Evolutionary conservation across 2,888 invertebrate species (phyloP), one percentile per base, ranked within the genome.

Genomic region (Polydrusus cervinus): DNA sequence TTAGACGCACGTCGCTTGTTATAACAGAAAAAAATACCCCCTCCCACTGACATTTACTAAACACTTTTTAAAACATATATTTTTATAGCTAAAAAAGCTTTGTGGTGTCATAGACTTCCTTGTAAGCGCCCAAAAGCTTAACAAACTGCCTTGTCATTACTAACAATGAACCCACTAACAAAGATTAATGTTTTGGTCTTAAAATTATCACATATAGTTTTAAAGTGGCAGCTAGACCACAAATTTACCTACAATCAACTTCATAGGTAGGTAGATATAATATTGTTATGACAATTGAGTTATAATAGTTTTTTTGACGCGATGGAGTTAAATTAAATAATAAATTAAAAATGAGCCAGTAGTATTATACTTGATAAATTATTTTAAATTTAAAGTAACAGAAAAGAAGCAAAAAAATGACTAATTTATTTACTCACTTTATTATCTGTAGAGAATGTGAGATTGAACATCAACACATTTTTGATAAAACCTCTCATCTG

Each of bases 121-220:
- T 66, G 49, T 71, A 71, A 38, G 57, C 14, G 65, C 60, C 49
- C 69, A 70, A 70, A 62, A 65, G 66, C 69, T 71, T 51, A 73
- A 75, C 65, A 81, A 83, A 81, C 73, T 80, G 83, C 82, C 80
- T 77, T 80, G 83, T 84, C 83, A 84, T 80, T 81, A 78, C 75
- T 74, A 80, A 84, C 83, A 84, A 84, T 83, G 82, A 83, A 81
- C 78, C 78, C 77, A 80, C 83, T 84, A 84, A 84, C 83, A 82
- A 84, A 83, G 83, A 84, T 84, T 83, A 83, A 84, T 84, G 83
- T 82, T 83, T 81, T 78, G 77, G 78, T 76, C 78, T 80, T 77
- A 73, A 77, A 80, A 81, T 81, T 81, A 81, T 81, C 82, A 82
- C 79, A 80, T 78, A 73, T 72, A 71, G 62, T 62, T 71, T 71